Base-by-base conservation (phyloP, 2,797 vertebrate genomes). In the Malurus splendens region DNA sequence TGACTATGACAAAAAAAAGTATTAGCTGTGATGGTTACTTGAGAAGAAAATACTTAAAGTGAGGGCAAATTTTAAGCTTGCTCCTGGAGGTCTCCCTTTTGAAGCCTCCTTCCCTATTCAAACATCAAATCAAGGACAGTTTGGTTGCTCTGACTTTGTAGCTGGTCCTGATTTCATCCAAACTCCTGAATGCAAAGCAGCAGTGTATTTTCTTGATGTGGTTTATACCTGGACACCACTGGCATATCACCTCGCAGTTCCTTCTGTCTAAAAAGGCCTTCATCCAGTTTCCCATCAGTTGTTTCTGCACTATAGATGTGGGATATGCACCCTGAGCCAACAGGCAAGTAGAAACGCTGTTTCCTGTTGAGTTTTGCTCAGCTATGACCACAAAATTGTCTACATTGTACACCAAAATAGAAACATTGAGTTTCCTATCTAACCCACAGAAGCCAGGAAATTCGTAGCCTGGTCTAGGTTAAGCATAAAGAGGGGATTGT, bases 381-480 rank as follows among this genome's bases (percentile, higher is more conserved):
- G 87, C 80, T 93, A 61, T 86, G 45, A 94, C 95, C 92, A 91
- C 94, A 94, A 91, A 94, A 92, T 90, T 84, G 45, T 62, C 76
- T 93, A 20, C 42, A 62, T 94, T 95, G 83, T 93, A 22, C 50
- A 93, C 95, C 76, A 96, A 95, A 97, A 97, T 96, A 96, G 95
- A 92, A 96, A 94, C 94, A 86, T 11, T 78, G 76, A 90, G 60
- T 95, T 90, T 96, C 92, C 92, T 92, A 96, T 90, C 83, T 87
- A 93, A 96, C 78, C 92, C 95, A 92, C 50, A 44, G 71, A 96
- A 94, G 90, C 91, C 95, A 97, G 96, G 96, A 97, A 96, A 96
- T 97, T 95, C 77, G 93, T 86, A 94, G 85, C 75, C 66, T 89
- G 56, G 91, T 97, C 71, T 74, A 93, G 90, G 60, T 93, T 96